Evolutionary conservation across 1,140 invertebrate genomes (phyloP).

Genomic region (Drosophila orena): DNA sequence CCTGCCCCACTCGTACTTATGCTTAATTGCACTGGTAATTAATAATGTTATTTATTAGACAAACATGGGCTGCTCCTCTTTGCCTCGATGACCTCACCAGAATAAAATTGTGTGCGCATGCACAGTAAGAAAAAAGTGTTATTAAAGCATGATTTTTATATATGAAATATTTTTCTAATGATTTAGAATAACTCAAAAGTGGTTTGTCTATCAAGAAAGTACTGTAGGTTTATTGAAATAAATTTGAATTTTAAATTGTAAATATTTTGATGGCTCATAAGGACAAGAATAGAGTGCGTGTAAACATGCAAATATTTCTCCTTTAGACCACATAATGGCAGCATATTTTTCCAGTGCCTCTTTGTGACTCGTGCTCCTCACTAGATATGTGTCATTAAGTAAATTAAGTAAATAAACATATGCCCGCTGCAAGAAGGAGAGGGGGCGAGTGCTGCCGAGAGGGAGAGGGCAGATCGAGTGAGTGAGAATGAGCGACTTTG

Average conservation of each 20-base stretch:
- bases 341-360: neutral
- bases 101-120: slow-evolving; percentile 36
- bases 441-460: slow-evolving; percentile 10
- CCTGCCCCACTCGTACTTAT: slow-evolving; percentile 65
- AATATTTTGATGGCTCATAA: too few relatives aligned
- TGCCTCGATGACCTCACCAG: slow-evolving; percentile 76
- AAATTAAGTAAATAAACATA: slow-evolving; percentile 85
- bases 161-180: too few relatives aligned
- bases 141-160: too few relatives aligned
- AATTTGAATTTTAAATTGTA: too few relatives aligned
- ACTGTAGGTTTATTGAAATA: too few relatives aligned
- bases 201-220: too few relatives aligned
- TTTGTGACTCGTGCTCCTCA: slow-evolving; percentile 47
- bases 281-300: too few relatives aligned
- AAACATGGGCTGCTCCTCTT: slow-evolving; percentile 55
- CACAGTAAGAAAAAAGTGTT: slow-evolving; percentile 23
- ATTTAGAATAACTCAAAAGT: too few relatives aligned
- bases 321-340: neutral
- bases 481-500: slow-evolving; percentile 63
- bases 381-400: slow-evolving; percentile 77
- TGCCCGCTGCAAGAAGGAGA: slow-evolving; percentile 57
- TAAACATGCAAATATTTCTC: neutral
- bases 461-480: slow-evolving; percentile 6
- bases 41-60: slow-evolving; percentile 84
- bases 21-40: slow-evolving; percentile 84